Evolutionary conservation across 2,797 vertebrate species (phyloP).

Genomic region (Simalia tracyae): DNA sequence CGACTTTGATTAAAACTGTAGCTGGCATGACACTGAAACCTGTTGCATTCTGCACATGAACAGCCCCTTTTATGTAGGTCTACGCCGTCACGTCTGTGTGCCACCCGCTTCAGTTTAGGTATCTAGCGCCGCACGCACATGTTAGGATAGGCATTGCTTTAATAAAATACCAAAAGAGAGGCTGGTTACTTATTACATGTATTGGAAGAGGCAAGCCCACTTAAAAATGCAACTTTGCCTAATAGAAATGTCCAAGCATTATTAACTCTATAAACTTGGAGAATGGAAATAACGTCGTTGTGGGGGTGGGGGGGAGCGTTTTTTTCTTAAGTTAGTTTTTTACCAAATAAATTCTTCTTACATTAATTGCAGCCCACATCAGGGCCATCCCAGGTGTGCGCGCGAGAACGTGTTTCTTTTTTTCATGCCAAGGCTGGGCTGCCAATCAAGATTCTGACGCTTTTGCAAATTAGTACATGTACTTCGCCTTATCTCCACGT

Average conservation of each 20-base stretch:
- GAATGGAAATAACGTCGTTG: background rate
- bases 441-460: slow-evolving; percentile 7
- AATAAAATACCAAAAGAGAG: background rate
- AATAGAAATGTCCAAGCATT: background rate
- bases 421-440: background rate
- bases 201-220: background rate
- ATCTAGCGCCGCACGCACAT: background rate
- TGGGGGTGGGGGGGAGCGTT: background rate
- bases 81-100: background rate
- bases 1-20: background rate
- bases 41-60: background rate
- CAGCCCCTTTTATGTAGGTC: background rate
- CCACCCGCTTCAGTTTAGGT: fast-evolving
- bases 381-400: background rate
- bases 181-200: background rate
- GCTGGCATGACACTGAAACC: fast-evolving
- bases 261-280: background rate
- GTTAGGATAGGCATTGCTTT: background rate
- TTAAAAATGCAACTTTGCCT: slow-evolving; percentile 6
- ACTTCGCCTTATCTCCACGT: slow-evolving; percentile 37
- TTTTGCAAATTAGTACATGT: slow-evolving; percentile 30
- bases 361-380: slow-evolving; percentile 26
- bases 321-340: background rate
- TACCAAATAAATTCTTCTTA: background rate
- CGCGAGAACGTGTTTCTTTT: background rate